Evolutionary conservation across 2,113 vertebrate genomes (phyloP).

Genomic region (Clupea harengus): DNA sequence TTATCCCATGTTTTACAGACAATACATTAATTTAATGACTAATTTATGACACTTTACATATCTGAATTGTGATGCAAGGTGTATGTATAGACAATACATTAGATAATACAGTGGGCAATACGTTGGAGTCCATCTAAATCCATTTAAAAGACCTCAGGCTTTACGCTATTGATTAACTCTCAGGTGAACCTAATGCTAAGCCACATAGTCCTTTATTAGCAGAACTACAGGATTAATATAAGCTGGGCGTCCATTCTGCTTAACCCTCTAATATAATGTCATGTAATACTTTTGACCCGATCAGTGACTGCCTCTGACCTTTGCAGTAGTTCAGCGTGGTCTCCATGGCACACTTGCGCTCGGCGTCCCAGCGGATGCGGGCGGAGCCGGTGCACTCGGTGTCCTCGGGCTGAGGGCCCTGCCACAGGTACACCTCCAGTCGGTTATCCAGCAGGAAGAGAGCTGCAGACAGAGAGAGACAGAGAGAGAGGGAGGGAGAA

Average conservation of each 20-base stretch:
- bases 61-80: background rate
- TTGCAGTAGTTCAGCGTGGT: slow-evolving; percentile 76
- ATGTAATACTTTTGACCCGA: background rate
- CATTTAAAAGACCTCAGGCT: background rate
- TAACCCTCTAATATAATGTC: background rate
- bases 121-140: background rate
- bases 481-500: background rate
- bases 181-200: background rate
- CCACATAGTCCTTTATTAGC: background rate
- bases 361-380: slow-evolving; percentile 75
- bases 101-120: background rate
- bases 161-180: background rate
- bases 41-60: background rate
- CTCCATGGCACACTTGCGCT: slow-evolving; percentile 79
- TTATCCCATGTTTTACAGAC: background rate
- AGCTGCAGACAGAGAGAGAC: slow-evolving; percentile 49
- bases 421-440: slow-evolving; percentile 81
- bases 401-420: slow-evolving; percentile 72
- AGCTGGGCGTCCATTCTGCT: background rate
- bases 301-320: slow-evolving; percentile 60
- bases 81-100: background rate
- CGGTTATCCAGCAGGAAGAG: slow-evolving; percentile 76
- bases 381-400: slow-evolving; percentile 68
- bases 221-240: background rate
- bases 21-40: background rate